A percentile compares a stretch with the other conserved stretches of the same genome.
These are phyloP conservation scores for Psephotus haematonotus DNA, from an alignment of 2,113 vertebrate genomes.

Conservation along the genomic window DNA sequence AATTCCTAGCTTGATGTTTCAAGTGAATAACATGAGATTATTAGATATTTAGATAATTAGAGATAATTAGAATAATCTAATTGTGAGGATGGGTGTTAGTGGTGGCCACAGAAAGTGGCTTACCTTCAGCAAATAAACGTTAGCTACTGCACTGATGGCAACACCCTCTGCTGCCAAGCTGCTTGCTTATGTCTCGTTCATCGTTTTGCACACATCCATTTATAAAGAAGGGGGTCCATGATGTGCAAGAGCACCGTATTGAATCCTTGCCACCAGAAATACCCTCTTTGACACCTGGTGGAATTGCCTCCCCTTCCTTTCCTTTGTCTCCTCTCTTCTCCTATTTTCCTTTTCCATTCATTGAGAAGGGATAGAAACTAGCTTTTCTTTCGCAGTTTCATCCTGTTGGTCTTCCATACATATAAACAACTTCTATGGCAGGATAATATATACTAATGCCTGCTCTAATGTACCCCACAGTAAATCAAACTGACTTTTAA, in stretches of 20 bases:
- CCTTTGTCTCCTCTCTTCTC: rapidly evolving
- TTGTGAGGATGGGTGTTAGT: rapidly evolving
- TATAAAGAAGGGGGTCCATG: background rate
- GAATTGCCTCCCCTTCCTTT: background rate
- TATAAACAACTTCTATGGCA: background rate
- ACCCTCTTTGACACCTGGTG: background rate
- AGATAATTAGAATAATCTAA: background rate
- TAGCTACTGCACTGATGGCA: background rate
- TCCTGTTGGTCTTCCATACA: background rate
- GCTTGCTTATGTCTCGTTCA: background rate
- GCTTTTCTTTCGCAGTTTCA: background rate
- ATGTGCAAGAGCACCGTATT: background rate
- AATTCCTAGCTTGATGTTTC: background rate
- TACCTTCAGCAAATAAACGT: background rate
- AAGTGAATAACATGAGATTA: background rate
- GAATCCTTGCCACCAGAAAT: background rate
- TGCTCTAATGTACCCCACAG: background rate
- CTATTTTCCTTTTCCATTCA: background rate
- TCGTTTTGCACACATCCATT: background rate
- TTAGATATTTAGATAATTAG: background rate
- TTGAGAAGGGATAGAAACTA: background rate
- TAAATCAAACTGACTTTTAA: slow-evolving; percentile 34
- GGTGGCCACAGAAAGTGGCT: background rate
- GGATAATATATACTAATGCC: background rate
- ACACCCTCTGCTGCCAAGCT: background rate